Evolutionary conservation across 2,888 invertebrate genomes (phyloP), one percentile per base, ranked within the genome.

Genomic region (Limnephilus rhombicus): DNA sequence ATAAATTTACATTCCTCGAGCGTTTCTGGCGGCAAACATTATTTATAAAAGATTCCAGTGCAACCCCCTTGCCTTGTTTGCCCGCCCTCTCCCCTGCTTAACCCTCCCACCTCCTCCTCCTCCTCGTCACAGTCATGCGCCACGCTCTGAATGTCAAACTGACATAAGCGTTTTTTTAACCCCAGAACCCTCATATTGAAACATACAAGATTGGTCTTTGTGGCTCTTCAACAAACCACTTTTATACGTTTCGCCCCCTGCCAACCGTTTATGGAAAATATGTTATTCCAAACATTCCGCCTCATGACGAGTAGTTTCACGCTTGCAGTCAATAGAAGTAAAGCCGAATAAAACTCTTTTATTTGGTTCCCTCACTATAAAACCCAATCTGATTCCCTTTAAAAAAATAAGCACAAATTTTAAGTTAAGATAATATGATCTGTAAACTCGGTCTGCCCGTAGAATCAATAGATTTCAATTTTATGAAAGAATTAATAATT

Each of bases 111-210:
- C 81, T 82, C n/a, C 29, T 37, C 41, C 41, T 45, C 86, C 29
- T 37, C 41, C 41, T 45, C 86, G 85, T 83, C 34, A 29, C 53
- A 68, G 82, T 37, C 82, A 15, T 83, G 41, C 37, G 86, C 86
- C 49, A 49, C 29, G 86, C 37, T 85, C 83, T 80, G 91, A 92
- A 92, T 92, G 91, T 89, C 91, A 92, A 92, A 89, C 81, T 92
- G 91, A 85, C 89, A 92, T 85, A 85, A 92, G 85, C 85, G 89
- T 18, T 89, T 89, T 92, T 85, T 91, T 89, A 87, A 81, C 83
- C 82, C 34, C 29, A 45, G 89, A 83, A 91, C 88, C 31, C 89
- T 83, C 86, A n/a, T 68, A 68, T 68, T 68, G 68, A 68, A 68
- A 68, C 68, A 68, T n/a, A 9, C 68, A 68, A 68, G 68, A 68